phyloP scores from a whole-genome alignment of 1,140 invertebrate genomes.

The Alviniconcha marisindica region DNA sequence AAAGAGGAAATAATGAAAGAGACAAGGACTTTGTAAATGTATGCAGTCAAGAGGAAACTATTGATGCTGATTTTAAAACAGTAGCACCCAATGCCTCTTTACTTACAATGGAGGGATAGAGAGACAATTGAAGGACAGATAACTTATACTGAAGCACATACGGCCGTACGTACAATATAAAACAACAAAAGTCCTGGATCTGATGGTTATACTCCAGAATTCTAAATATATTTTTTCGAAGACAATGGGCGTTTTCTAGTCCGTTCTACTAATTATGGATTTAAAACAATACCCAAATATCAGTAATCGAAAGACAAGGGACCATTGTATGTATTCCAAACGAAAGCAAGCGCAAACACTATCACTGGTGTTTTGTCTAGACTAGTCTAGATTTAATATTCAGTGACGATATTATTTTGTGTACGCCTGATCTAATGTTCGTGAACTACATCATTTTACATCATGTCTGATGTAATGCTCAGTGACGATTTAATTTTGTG shows the following conservation, averaged over 20 bases:
- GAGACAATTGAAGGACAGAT: not conserved
- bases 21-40: not conserved
- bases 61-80: not conserved
- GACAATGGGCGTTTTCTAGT: not conserved
- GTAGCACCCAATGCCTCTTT: too few relatives aligned
- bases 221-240: not conserved
- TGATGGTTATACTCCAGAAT: slow-evolving; percentile 25
- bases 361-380: too few relatives aligned
- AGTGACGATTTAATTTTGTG: too few relatives aligned
- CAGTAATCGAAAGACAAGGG: not conserved
- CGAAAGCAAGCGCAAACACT: too few relatives aligned
- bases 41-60: not conserved
- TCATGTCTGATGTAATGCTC: too few relatives aligned
- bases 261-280: not conserved
- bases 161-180: not conserved
- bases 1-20: not conserved
- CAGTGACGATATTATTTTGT: too few relatives aligned
- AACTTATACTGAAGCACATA: not conserved
- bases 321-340: not conserved
- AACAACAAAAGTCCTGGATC: slow-evolving; percentile 35
- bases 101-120: not conserved
- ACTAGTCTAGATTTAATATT: too few relatives aligned
- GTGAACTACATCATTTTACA: too few relatives aligned
- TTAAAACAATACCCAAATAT: not conserved
- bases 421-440: too few relatives aligned